A percentile compares a stretch with the other conserved stretches of the same genome.
Evolutionary conservation across 2,113 vertebrate species (phyloP).

Genomic region (Strix uralensis): DNA sequence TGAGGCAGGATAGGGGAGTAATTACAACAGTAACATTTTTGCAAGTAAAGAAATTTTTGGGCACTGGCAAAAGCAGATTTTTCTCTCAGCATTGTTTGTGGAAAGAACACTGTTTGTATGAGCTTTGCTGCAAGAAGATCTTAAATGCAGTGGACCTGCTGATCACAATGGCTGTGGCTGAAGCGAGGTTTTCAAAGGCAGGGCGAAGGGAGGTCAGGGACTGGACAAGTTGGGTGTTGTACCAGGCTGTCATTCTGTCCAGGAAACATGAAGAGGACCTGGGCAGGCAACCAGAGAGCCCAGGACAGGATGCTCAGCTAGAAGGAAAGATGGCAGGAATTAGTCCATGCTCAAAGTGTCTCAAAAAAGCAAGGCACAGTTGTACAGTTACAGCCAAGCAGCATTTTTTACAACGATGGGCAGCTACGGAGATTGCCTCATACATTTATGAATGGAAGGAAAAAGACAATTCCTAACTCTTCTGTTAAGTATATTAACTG

Average conservation of each 20-base stretch:
- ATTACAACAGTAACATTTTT: not conserved
- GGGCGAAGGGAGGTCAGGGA: not conserved
- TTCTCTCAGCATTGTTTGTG: not conserved
- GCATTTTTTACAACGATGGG: not conserved
- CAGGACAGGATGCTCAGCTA: not conserved
- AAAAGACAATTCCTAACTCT: not conserved
- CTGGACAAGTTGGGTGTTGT: not conserved
- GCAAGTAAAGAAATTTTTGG: not conserved
- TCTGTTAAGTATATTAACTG: not conserved
- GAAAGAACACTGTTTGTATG: not conserved
- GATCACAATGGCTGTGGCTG: not conserved
- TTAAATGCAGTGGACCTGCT: not conserved
- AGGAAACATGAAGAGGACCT: not conserved
- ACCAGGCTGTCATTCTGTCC: not conserved
- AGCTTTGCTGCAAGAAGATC: not conserved
- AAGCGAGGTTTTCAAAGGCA: not conserved
- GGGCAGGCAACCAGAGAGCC: not conserved
- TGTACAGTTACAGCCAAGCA: not conserved
- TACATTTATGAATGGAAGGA: not conserved
- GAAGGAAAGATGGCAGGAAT: not conserved
- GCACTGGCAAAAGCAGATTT: not conserved
- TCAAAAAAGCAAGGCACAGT: not conserved
- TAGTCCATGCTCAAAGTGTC: not conserved
- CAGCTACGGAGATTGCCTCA: not conserved
- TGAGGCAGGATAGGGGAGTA: not conserved